Conservation (phyloP, 2,797 vertebrate genomes). For the Echeneis naucrates region DNA sequence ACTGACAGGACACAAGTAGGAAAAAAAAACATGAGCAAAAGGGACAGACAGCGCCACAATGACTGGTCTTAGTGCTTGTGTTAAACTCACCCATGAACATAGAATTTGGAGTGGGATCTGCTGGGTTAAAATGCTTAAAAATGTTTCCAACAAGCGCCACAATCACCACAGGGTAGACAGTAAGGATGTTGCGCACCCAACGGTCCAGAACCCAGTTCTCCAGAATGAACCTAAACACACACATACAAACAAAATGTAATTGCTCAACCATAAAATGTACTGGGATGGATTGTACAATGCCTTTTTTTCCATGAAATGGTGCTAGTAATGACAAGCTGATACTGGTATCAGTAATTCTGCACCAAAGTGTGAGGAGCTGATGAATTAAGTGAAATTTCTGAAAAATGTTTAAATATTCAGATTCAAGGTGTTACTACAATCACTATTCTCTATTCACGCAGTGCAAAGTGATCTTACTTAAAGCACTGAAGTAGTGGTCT, state of each 20-base stretch:
- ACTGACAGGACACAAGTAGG: constrained; percentile 43
- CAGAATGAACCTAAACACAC: constrained; percentile 81
- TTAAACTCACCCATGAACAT: constrained; percentile 83
- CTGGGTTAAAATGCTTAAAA: constrained; percentile 63
- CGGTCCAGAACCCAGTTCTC: constrained; percentile 88
- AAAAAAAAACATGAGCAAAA: background rate
- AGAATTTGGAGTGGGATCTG: constrained; percentile 71
- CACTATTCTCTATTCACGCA: background rate
- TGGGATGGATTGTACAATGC: too few species aligned
- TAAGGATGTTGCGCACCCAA: constrained; percentile 86
- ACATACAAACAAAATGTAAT: background rate
- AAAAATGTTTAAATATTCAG: too few species aligned
- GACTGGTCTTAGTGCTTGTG: too few species aligned
- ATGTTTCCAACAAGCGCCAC: constrained; percentile 80
- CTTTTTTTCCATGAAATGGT: too few species aligned
- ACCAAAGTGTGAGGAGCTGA: background rate
- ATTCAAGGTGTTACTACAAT: background rate
- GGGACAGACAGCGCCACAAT: too few species aligned
- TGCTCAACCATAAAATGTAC: too few species aligned
- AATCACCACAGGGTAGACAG: constrained; percentile 85
- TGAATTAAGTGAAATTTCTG: too few species aligned
- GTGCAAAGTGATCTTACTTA: background rate
- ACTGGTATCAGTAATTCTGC: too few species aligned
- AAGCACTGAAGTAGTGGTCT: too few species aligned
- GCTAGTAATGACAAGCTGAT: background rate